A percentile compares a stretch with the other conserved stretches of the same genome.
Evolutionary conservation across 2,888 invertebrate species (phyloP).

Genomic region (Adelphocoris suturalis): DNA sequence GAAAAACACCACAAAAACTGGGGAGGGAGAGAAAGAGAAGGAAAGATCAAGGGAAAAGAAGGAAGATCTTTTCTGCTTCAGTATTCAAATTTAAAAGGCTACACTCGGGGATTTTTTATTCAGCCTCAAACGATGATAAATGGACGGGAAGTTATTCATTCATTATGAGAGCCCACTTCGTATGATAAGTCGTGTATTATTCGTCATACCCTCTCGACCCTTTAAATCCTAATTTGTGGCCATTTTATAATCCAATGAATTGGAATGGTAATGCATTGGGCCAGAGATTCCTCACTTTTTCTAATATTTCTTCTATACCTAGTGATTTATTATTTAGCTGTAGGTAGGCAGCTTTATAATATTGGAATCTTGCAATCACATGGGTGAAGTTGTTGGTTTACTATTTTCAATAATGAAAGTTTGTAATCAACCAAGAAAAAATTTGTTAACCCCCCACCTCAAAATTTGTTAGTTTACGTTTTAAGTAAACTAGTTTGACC

Average conservation of each 20-base stretch:
- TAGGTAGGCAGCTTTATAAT: too few relatives aligned
- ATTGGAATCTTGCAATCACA: too few relatives aligned
- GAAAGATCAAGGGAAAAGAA: neutral
- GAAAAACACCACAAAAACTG: neutral
- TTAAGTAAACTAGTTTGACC: too few relatives aligned
- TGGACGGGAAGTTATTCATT: slow-evolving; percentile 52
- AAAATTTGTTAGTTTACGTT: too few relatives aligned
- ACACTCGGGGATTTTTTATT: neutral
- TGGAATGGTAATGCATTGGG: neutral
- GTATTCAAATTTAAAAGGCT: slow-evolving; percentile 61
- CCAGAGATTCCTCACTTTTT: too few relatives aligned
- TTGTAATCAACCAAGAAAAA: too few relatives aligned
- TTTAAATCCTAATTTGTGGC: slow-evolving; percentile 51
- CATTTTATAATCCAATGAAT: slow-evolving; percentile 41
- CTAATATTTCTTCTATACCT: too few relatives aligned
- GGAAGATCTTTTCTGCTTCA: neutral
- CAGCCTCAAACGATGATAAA: slow-evolving; percentile 60
- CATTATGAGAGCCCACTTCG: slow-evolving; percentile 31
- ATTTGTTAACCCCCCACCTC: too few relatives aligned
- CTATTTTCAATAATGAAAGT: too few relatives aligned
- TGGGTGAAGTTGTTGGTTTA: too few relatives aligned
- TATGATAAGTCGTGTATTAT: slow-evolving; percentile 31
- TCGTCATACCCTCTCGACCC: slow-evolving; percentile 5
- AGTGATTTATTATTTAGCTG: too few relatives aligned
- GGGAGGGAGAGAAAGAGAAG: neutral